A percentile compares a stretch with the other conserved stretches of the same genome.
These are phyloP conservation scores for Actias luna DNA, from an alignment of 2,888 invertebrate species.

Conservation along the genomic window DNA sequence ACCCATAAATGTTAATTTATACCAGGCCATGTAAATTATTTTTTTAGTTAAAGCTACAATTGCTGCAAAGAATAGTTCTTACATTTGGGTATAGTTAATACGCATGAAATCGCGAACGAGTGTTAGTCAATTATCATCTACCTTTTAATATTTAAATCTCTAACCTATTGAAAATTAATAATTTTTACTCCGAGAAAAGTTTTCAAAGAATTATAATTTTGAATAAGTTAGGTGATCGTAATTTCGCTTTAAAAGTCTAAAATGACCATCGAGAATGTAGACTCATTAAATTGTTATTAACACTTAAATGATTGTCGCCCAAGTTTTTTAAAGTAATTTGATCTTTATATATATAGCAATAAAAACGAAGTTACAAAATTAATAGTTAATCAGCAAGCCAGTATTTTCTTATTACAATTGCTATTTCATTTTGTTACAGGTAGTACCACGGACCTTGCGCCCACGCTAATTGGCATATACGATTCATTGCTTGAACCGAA, in stretches of 20 bases:
- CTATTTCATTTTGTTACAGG: conserved; percentile 83
- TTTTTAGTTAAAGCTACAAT: too few species aligned
- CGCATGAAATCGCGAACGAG: too few species aligned
- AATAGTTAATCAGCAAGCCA: neutral
- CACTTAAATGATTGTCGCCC: conserved; percentile 37
- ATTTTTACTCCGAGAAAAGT: neutral
- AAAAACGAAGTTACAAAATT: conserved; percentile 1
- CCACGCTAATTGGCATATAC: conserved; percentile 92
- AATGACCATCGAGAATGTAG: conserved; percentile 33
- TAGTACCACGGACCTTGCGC: conserved; percentile 92
- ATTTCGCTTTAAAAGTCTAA: conserved; percentile 17
- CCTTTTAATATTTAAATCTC: neutral
- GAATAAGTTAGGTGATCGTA: conserved; percentile 12
- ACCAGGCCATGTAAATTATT: too few species aligned
- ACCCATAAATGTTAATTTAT: too few species aligned
- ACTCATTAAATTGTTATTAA: conserved; percentile 45
- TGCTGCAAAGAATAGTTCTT: too few species aligned
- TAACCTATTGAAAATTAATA: neutral
- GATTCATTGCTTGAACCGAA: conserved; percentile 87
- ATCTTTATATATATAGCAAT: neutral
- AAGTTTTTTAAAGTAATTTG: conserved; percentile 16
- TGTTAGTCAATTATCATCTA: too few species aligned
- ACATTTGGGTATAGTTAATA: too few species aligned
- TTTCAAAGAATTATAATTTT: conserved; percentile 3
- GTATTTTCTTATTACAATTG: conserved; percentile 9